phyloP scores from a whole-genome alignment of 1,140 invertebrate genomes.

The Ostrea edulis region DNA sequence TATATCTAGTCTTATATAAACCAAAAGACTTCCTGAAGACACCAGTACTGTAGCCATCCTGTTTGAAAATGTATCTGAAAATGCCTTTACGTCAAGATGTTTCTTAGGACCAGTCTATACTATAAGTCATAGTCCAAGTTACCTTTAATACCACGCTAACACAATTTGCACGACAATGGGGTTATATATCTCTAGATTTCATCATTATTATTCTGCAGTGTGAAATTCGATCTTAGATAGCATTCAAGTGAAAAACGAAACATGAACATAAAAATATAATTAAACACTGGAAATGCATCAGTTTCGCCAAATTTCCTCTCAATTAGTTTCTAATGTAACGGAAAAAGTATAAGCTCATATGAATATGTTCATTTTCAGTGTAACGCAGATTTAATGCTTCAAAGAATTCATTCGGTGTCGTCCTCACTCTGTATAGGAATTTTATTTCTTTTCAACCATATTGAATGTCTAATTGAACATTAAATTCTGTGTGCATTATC shows the following conservation, averaged over 20 bases:
- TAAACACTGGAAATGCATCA: background rate
- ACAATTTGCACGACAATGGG: no score
- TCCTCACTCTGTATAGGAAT: background rate
- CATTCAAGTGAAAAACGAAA: background rate
- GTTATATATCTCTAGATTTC: no score
- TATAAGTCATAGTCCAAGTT: no score
- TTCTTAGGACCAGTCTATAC: no score
- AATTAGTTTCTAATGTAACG: background rate
- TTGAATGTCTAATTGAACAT: slow-evolving; percentile 6
- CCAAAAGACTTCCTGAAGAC: no score
- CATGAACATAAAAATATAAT: background rate
- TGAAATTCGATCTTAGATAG: background rate
- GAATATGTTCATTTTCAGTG: background rate
- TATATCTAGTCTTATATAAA: no score
- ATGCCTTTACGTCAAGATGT: no score
- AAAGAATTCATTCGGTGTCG: background rate
- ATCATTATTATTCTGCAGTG: no score
- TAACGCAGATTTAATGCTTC: slow-evolving; percentile 16
- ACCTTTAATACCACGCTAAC: no score
- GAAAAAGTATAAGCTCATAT: background rate
- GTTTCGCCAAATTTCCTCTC: background rate
- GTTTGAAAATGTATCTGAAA: no score
- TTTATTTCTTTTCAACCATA: slow-evolving; percentile 19
- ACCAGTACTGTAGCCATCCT: no score
- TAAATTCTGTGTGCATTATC: background rate